Conservation (phyloP, 1,140 invertebrate genomes). For the Tribolium castaneum region DNA sequence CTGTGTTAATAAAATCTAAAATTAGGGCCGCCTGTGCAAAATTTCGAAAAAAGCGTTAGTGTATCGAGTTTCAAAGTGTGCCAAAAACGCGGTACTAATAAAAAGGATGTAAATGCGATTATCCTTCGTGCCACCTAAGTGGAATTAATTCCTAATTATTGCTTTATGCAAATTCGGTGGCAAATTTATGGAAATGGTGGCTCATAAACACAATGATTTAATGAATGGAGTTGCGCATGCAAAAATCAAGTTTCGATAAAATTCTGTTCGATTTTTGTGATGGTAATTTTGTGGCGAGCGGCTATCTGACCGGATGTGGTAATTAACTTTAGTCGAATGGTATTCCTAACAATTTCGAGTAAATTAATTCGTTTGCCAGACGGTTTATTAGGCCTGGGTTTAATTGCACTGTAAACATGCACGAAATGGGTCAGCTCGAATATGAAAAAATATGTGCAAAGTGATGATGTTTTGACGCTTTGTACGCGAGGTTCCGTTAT, state of each 20-base stretch:
- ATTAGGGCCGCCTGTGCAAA: neutral
- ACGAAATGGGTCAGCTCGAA: conserved; percentile 26
- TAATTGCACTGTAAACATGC: conserved; percentile 21
- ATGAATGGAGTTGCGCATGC: conserved; percentile 5
- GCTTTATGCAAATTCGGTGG: conserved; percentile 27
- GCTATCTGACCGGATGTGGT: conserved; percentile 39
- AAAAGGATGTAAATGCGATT: conserved; percentile 11
- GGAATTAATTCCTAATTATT: conserved; percentile 34
- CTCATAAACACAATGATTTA: conserved; percentile 32
- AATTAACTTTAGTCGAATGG: conserved; percentile 41
- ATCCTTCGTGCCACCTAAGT: conserved; percentile 26
- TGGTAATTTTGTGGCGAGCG: neutral
- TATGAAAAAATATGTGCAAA: neutral
- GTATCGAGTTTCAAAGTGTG: neutral
- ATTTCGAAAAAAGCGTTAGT: neutral
- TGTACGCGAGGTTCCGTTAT: conserved; percentile 14
- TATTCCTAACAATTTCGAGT: conserved; percentile 32
- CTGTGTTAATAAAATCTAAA: conserved; percentile 16
- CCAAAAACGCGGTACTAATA: neutral
- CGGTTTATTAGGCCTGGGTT: conserved; percentile 27
- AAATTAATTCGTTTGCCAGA: conserved; percentile 41
- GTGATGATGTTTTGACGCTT: neutral
- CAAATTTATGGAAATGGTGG: conserved; percentile 20
- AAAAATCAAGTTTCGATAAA: neutral
- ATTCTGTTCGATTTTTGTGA: neutral